Base-by-base conservation (phyloP, 2,888 invertebrate species). In the Sarcophaga carnaria region DNA sequence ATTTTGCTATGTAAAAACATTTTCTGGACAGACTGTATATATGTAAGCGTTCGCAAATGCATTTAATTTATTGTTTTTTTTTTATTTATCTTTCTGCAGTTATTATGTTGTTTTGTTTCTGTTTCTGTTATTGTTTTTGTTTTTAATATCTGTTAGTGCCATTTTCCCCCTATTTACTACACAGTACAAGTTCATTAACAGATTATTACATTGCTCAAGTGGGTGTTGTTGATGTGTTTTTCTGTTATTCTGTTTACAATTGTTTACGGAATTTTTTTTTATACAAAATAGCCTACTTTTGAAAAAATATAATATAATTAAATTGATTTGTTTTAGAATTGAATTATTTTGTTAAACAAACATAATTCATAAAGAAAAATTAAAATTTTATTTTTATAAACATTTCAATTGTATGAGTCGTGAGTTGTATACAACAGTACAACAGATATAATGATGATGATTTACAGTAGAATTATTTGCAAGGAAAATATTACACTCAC, bases 111-210 rank as follows among this genome's bases (percentile, higher is more conserved):
- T 64, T 71, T 71, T 59, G n/a, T 66, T 37, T 66, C n/a, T 67
- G 17, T 47, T 67, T 54, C 47, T 80, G 37, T 45, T 80, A 22
- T 22, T 67, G 17, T 20, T 67, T 54, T 67, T 80, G 37, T 45
- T 80, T 47, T 70, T 37, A 54, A 54, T 62, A 37, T 37, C 37
- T 37, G 37, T 71, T 27, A 64, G 11, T 10, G 10, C 47, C 66
- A n/a, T 62, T 62, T 62, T 62, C 62, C 11, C 54, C 54, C 54
- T 54, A 54, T 54, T 54, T 17, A n/a, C 45, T n/a, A 37, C 22
- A 63, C 49, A 78, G 78, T 69, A 69, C 74, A 83, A 83, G 83
- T 83, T 79, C 83, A 83, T 74, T 79, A 74, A 64, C 74, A 79
- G 54, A n/a, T 63, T 63, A 4, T 63, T 63, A 4, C 10, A 22